Conservation (phyloP, 2,888 invertebrate species). For the Phortica magna region DNA sequence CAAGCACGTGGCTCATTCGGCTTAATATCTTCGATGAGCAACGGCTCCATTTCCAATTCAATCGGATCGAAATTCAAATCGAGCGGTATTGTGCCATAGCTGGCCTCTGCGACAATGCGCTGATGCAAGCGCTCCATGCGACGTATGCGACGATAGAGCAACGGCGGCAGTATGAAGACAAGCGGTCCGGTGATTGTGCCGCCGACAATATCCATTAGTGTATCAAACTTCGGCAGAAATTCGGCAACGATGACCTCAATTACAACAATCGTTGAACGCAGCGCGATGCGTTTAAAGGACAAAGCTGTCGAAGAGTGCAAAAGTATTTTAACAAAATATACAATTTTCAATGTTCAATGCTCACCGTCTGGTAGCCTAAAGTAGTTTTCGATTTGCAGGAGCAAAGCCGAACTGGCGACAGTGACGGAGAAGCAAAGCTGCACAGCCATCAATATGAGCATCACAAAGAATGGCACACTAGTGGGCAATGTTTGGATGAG, state of each 20-base stretch:
- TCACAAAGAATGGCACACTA: slow-evolving; percentile 82
- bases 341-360: slow-evolving; percentile 42
- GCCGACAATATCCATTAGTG: slow-evolving; percentile 91
- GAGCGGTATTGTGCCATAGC: slow-evolving; percentile 73
- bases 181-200: slow-evolving; percentile 90
- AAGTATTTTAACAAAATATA: not conserved
- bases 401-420: slow-evolving; percentile 88
- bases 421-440: slow-evolving; percentile 89
- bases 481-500: slow-evolving; percentile 84
- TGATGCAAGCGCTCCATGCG: slow-evolving; percentile 78
- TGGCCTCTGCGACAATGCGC: slow-evolving; percentile 72
- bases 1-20: slow-evolving; percentile 49
- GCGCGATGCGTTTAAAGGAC: slow-evolving; percentile 84
- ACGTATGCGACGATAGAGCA: slow-evolving; percentile 86
- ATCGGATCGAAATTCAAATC: slow-evolving; percentile 73
- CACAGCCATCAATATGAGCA: slow-evolving; percentile 86
- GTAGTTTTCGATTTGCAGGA: slow-evolving; percentile 89
- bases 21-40: slow-evolving; percentile 46
- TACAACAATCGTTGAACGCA: slow-evolving; percentile 85
- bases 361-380: slow-evolving; percentile 86
- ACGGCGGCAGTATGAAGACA: slow-evolving; percentile 90
- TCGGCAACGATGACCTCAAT: slow-evolving; percentile 88
- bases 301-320: slow-evolving; percentile 82
- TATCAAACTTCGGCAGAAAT: slow-evolving; percentile 90
- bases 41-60: slow-evolving; percentile 59